Conservation (phyloP, 2,888 invertebrate species). For the Xestia sexstrigata region DNA sequence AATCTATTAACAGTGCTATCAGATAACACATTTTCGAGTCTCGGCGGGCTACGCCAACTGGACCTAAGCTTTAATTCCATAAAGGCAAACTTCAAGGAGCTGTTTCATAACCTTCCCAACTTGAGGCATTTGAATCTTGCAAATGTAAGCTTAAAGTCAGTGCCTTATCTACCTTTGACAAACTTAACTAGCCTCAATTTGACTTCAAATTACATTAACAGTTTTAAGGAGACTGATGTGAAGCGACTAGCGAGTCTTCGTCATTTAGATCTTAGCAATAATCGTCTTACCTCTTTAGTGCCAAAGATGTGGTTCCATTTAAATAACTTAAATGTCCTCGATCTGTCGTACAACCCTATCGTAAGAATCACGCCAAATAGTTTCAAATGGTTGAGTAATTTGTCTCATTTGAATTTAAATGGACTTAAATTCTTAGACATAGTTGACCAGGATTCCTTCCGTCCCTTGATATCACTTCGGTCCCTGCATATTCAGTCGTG, state of each 20-base stretch:
- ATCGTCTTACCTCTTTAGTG: conserved; percentile 94
- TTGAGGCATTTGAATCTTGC: conserved; percentile 94
- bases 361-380: conserved; percentile 93
- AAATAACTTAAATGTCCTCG: conserved; percentile 93
- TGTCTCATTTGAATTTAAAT: conserved; percentile 94
- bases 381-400: conserved; percentile 92
- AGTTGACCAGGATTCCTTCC: conserved; percentile 94
- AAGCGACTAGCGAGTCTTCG: conserved; percentile 93
- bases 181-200: conserved; percentile 95
- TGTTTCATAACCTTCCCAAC: conserved; percentile 96
- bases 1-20: conserved; percentile 96
- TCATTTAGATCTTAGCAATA: conserved; percentile 94
- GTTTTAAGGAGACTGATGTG: conserved; percentile 93
- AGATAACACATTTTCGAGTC: conserved; percentile 96
- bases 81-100: conserved; percentile 96
- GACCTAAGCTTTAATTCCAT: conserved; percentile 95
- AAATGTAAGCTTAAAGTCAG: conserved; percentile 93
- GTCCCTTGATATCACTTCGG: conserved; percentile 93
- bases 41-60: conserved; percentile 94
- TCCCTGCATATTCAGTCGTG: conserved; percentile 94
- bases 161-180: conserved; percentile 94
- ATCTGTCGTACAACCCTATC: conserved; percentile 96
- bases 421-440: conserved; percentile 93
- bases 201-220: conserved; percentile 94
- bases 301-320: conserved; percentile 94